A percentile compares a stretch with the other conserved stretches of the same genome.
These are phyloP conservation scores for Chelonoidis abingdonii DNA, from an alignment of 2,113 vertebrate genomes.

Conservation along the genomic window DNA sequence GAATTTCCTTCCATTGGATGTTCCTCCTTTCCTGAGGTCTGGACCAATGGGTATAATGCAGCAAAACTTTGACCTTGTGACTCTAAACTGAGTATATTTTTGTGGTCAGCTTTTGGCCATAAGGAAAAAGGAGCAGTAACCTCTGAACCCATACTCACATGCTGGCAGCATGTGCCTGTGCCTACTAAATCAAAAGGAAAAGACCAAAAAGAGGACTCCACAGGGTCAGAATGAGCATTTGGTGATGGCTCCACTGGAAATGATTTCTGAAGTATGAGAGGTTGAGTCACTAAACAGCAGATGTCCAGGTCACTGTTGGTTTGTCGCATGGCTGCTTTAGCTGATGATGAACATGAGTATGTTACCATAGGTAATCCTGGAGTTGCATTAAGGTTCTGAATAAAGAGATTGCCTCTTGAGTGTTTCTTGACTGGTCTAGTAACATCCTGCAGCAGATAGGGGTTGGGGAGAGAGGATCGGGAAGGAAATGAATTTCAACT, in stretches of 20 bases:
- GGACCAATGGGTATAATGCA: neutral
- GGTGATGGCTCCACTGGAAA: neutral
- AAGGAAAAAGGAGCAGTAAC: neutral
- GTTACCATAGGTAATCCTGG: constrained; percentile 8
- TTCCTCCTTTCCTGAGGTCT: neutral
- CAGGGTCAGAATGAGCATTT: fast-evolving
- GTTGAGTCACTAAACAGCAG: constrained; percentile 8
- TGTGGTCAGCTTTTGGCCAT: neutral
- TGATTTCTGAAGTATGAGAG: neutral
- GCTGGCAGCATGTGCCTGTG: neutral
- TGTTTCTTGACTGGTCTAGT: constrained; percentile 38
- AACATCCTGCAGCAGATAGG: constrained; percentile 51
- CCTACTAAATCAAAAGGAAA: neutral
- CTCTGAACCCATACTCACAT: neutral
- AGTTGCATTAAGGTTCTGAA: neutral
- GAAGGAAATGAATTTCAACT: neutral
- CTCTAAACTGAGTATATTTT: neutral
- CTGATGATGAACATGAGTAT: neutral
- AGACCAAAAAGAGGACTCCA: neutral
- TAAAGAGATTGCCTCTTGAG: neutral
- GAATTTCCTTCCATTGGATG: neutral
- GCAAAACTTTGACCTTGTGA: neutral
- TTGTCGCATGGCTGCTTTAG: neutral
- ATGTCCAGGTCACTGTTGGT: neutral
- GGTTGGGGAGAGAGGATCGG: fast-evolving